Percentiles rank a stretch among this genome's conserved stretches.
Evolutionary conservation across 2,113 vertebrate genomes (phyloP).

Genomic region (Chlorodrepanis virens): DNA sequence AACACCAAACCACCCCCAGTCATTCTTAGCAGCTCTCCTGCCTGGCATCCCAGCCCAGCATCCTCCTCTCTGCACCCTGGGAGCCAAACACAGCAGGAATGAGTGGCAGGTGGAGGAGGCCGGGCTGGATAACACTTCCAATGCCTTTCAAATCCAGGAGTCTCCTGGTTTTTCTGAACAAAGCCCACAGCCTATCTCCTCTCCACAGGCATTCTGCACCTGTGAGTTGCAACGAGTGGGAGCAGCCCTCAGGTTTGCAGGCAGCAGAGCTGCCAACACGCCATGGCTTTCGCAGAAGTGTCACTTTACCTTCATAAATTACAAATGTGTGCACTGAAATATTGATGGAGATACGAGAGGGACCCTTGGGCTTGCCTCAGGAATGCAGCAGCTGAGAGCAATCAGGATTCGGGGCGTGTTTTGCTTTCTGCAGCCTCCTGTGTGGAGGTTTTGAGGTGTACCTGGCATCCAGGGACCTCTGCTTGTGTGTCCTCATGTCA

Average conservation of each 20-base stretch:
- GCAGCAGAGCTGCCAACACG: not conserved
- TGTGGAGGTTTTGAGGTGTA: not conserved
- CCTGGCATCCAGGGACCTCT: not conserved
- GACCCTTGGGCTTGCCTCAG: not conserved
- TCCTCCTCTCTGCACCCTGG: not conserved
- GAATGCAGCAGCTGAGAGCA: not conserved
- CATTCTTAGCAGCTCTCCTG: fast-evolving
- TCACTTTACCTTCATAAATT: not conserved
- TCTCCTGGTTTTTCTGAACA: not conserved
- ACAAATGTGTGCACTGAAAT: not conserved
- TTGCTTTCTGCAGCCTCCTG: not conserved
- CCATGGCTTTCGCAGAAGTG: not conserved
- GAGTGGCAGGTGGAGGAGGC: not conserved
- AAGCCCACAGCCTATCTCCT: not conserved
- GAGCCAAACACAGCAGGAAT: not conserved
- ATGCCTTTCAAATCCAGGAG: not conserved
- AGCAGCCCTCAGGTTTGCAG: not conserved
- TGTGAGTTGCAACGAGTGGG: not conserved
- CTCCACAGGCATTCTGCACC: not conserved
- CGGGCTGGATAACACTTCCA: not conserved
- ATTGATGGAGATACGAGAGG: not conserved
- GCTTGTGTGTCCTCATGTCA: fast-evolving
- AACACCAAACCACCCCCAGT: not conserved
- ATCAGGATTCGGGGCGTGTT: not conserved
- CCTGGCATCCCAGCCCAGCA: not conserved